Percentiles rank a stretch among this genome's conserved stretches.
Conservation (phyloP, 2,888 invertebrate species). For the Eupithecia centaureata region DNA sequence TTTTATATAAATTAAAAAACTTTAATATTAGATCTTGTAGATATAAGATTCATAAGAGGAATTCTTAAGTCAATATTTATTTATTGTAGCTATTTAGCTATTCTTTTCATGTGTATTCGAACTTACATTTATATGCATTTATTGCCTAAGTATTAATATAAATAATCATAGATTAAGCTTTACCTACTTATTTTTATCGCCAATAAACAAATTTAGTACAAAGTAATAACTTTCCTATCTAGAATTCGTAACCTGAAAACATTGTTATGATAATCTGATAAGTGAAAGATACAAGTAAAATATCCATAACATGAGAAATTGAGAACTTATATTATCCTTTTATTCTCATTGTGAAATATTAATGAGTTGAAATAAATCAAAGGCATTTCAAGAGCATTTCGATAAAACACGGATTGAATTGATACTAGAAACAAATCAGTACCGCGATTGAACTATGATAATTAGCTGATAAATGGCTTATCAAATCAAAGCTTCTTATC, state of each 20-base stretch:
- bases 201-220: slow-evolving; percentile 34
- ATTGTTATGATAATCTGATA: neutral
- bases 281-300: neutral
- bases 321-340: neutral
- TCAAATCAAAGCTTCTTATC: slow-evolving; percentile 41
- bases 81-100: neutral
- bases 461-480: slow-evolving; percentile 48
- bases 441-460: slow-evolving; percentile 50
- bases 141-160: slow-evolving; percentile 4
- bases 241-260: neutral
- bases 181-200: slow-evolving; percentile 31
- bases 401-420: slow-evolving; percentile 13
- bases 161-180: slow-evolving; percentile 21
- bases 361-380: slow-evolving; percentile 7
- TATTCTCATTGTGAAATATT: neutral
- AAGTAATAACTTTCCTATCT: slow-evolving; percentile 7
- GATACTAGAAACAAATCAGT: slow-evolving; percentile 53
- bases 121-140: slow-evolving; percentile 19
- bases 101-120: slow-evolving; percentile 4
- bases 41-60: neutral
- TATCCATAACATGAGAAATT: neutral
- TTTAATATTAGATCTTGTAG: slow-evolving; percentile 2
- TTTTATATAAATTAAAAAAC: neutral
- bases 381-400: slow-evolving; percentile 24
- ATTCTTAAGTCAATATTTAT: neutral